Evolutionary conservation across 1,140 invertebrate genomes (phyloP), one percentile per base, ranked within the genome.

Genomic region (Leptonema lineaticorne): DNA sequence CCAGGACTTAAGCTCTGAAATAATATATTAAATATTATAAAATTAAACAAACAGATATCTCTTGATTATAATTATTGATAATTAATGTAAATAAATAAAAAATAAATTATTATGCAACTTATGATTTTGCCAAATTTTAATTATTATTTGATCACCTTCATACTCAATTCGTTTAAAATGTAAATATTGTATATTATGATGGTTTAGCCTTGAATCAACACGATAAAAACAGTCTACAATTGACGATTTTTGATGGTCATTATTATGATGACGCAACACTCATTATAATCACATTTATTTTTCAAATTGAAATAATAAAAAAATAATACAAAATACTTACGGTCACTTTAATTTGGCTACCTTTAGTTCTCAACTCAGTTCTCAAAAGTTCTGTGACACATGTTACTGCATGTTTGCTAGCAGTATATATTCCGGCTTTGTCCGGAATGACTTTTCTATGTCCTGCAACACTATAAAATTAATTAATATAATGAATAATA

Each of bases 271-370:
- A n/a, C n/a, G n/a, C n/a, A n/a, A n/a, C n/a, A n/a, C n/a, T n/a
- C n/a, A n/a, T n/a, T n/a, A n/a, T n/a, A n/a, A n/a, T n/a, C n/a
- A n/a, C n/a, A n/a, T n/a, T n/a, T n/a, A n/a, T n/a, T n/a, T n/a
- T n/a, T n/a, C n/a, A n/a, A n/a, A n/a, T n/a, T n/a, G n/a, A n/a
- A 53, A 4, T 53, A 24, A 22, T 53, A 53, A 53, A 6, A 53
- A n/a, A n/a, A n/a, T n/a, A n/a, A n/a, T 48, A 48, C 16, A 8
- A 20, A 53, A 20, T 22, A 53, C 48, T 53, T 77, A 90, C 89
- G 71, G 88, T 87, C 3, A 90, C 81, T 76, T 88, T 86, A 60
- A 90, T 89, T 50, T 83, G 82, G 27, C 82, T 80, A 11, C 84
- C 83, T 14, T 77, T 73, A 1, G 75, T 70, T 0, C 77, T 75